Base-by-base conservation (phyloP, 1,140 invertebrate genomes). In the Sitobion miscanthi region DNA sequence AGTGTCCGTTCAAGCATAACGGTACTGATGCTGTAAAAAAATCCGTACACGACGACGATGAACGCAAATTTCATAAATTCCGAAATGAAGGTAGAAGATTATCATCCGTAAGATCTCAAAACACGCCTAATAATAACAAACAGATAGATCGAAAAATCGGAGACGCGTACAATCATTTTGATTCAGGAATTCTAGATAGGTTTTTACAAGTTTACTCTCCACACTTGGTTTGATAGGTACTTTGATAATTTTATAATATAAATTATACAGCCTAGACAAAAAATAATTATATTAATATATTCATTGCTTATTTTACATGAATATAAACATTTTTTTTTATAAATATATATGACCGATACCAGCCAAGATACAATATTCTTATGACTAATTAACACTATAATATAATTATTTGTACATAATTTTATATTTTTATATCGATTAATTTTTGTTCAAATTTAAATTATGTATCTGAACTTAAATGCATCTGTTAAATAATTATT, bases 131-230 rank as follows among this genome's bases (percentile, higher is more conserved):
- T 35, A 69, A 77, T 8, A 82, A 47, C 52, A 9, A 14, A 23
- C 21, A 85, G 54, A 85, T 30, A 52, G 9, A 83, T 38, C 11
- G 8, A 23, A 38, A 52, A 30, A 9, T 92, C 38, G 23, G 54
- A 83, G 42, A 83, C 6, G 69, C 91, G 4, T 83, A 92, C 23
- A 85, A 85, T 42, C 77, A 92, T 30, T 82, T 83, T 25, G 91
- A 92, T 85, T 42, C 45, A 9, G 47, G 30, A 42, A 92, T 92
- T 54, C 11, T 83, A 54, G 82, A 92, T 54, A 92, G 38, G 7
- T 83, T 83, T 54, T 23, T 92, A 30, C 45, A 85, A 83, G 91
- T 83, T 4, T 83, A 82, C 14, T 38, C 49, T 35, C 91, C n/a
- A 54, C 45, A 30, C 35, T 30, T 17, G 20, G 35, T 85, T 17